A percentile compares a stretch with the other conserved stretches of the same genome.
These are phyloP conservation scores for Lycodopsis pacificus DNA, from an alignment of 2,797 vertebrate genomes.

Conservation along the genomic window DNA sequence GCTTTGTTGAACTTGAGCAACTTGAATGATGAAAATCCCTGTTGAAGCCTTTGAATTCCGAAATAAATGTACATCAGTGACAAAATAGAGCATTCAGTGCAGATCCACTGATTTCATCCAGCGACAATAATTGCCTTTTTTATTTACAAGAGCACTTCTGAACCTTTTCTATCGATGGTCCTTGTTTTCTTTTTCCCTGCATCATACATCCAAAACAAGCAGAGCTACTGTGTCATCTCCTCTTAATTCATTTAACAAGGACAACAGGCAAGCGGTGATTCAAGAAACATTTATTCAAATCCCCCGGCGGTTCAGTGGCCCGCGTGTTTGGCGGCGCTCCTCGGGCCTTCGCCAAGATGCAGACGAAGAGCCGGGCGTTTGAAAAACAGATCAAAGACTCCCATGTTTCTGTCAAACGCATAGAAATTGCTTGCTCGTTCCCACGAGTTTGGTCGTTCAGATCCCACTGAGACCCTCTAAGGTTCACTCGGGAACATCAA, in stretches of 20 bases:
- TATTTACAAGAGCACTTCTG: neutral
- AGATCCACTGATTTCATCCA: constrained; percentile 8
- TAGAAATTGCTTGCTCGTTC: constrained; percentile 21
- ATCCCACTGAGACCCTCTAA: constrained; percentile 35
- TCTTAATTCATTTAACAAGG: constrained; percentile 42
- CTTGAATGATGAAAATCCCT: neutral
- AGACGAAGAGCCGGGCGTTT: constrained; percentile 14
- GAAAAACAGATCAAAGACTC: constrained; percentile 53
- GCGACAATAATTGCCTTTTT: constrained; percentile 22
- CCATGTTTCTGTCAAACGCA: constrained; percentile 50
- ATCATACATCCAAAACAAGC: constrained; percentile 11
- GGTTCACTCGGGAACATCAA: constrained; percentile 21
- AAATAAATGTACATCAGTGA: neutral
- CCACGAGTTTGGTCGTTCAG: constrained; percentile 17
- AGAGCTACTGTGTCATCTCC: constrained; percentile 20
- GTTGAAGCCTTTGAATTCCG: constrained; percentile 1
- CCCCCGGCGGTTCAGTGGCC: constrained; percentile 28
- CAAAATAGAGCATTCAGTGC: neutral
- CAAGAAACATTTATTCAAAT: constrained; percentile 58
- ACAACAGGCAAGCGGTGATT: constrained; percentile 38
- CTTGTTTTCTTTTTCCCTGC: neutral
- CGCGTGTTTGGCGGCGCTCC: constrained; percentile 48
- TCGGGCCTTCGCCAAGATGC: constrained; percentile 42
- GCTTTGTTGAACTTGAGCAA: neutral
- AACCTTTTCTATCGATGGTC: neutral